Evolutionary conservation across 2,888 invertebrate genomes (phyloP).

Genomic region (Tuta absoluta): DNA sequence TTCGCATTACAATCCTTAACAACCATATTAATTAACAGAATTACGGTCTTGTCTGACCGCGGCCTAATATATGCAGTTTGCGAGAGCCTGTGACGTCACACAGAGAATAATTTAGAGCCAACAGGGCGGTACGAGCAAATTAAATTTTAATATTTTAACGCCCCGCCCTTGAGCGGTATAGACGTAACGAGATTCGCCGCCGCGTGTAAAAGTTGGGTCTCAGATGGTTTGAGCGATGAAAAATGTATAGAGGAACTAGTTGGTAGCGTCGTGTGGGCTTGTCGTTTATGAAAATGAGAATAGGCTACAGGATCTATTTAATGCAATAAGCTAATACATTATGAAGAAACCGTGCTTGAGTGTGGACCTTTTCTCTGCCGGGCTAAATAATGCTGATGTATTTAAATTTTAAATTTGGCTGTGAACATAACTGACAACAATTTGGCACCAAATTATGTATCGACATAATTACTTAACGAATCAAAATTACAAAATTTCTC

Average conservation of each 20-base stretch:
- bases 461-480: too few relatives aligned
- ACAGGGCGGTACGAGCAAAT: conserved; percentile 27
- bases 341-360: neutral
- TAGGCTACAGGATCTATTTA: conserved; percentile 2
- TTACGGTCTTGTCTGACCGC: conserved; percentile 30
- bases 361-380: neutral
- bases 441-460: neutral
- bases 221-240: conserved; percentile 25
- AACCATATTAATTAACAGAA: conserved; percentile 32
- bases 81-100: conserved; percentile 29
- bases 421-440: neutral
- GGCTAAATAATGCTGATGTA: neutral
- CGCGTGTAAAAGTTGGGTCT: conserved; percentile 28
- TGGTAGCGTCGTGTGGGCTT: conserved; percentile 12
- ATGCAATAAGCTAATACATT: conserved; percentile 13
- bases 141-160: conserved; percentile 34
- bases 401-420: neutral
- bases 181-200: conserved; percentile 28
- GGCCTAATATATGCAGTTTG: conserved; percentile 32
- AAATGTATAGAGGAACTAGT: conserved; percentile 14
- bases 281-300: conserved; percentile 19
- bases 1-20: conserved; percentile 28
- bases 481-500: neutral
- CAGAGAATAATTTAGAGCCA: conserved; percentile 26
- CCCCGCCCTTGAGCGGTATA: conserved; percentile 22